A percentile compares a stretch with the other conserved stretches of the same genome.
These are phyloP conservation scores for Brachystomella parvula DNA, from an alignment of 1,140 invertebrate genomes.

Conservation along the genomic window DNA sequence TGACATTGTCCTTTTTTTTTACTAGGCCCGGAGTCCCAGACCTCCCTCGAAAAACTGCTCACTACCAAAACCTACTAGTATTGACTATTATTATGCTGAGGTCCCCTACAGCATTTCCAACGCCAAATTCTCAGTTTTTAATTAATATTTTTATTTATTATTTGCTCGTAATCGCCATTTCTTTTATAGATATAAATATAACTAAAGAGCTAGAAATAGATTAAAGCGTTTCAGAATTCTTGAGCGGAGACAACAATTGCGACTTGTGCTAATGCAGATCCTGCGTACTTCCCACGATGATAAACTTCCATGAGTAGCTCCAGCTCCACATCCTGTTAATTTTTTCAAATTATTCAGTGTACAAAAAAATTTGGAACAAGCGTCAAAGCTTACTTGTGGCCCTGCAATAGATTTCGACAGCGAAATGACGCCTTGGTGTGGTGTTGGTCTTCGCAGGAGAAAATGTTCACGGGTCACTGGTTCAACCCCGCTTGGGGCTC, in stretches of 20 bases:
- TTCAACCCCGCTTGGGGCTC: conserved; percentile 53
- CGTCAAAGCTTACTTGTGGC: conserved; percentile 45
- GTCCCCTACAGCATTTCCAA: too few species aligned
- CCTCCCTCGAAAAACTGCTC: too few species aligned
- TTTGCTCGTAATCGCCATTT: too few species aligned
- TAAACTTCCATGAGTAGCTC: conserved; percentile 79
- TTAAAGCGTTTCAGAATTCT: conserved; percentile 54
- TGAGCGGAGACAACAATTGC: conserved; percentile 77
- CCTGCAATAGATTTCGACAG: conserved; percentile 64
- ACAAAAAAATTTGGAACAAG: conserved; percentile 1
- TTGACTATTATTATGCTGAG: too few species aligned
- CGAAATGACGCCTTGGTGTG: conserved; percentile 62
- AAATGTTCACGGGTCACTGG: conserved; percentile 60
- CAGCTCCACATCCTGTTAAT: conserved; percentile 70
- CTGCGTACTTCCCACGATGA: conserved; percentile 56
- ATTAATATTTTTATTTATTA: too few species aligned
- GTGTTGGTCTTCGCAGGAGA: conserved; percentile 44
- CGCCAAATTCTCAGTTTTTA: too few species aligned
- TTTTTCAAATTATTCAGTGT: not conserved
- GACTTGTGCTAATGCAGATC: conserved; percentile 72
- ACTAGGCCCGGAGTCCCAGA: too few species aligned
- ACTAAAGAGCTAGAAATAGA: too few species aligned
- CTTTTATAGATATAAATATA: not conserved
- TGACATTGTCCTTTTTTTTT: too few species aligned
- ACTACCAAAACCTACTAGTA: too few species aligned